These are phyloP conservation scores for Pangasius macronema DNA, from an alignment of 2,797 vertebrate species.

Conservation along the genomic window DNA sequence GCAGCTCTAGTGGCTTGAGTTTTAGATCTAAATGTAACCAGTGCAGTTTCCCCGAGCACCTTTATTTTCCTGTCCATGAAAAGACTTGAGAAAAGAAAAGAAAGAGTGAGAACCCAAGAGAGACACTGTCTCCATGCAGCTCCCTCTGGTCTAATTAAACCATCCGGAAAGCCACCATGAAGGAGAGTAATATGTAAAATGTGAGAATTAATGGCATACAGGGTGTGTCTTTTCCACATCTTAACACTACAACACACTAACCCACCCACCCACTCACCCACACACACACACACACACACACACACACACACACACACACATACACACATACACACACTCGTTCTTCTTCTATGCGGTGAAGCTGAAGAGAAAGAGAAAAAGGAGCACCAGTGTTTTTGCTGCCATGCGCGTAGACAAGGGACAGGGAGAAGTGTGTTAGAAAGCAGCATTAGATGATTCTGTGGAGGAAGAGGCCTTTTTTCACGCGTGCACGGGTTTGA, in stretches of 20 bases:
- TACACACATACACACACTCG: slow-evolving; percentile 6
- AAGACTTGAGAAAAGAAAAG: slow-evolving; percentile 58
- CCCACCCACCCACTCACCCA: slow-evolving; percentile 38
- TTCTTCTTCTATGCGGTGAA: slow-evolving; percentile 25
- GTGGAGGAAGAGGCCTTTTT: slow-evolving; percentile 51
- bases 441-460: slow-evolving; percentile 50
- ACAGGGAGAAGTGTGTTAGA: slow-evolving; percentile 44
- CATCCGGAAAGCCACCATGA: slow-evolving; percentile 61
- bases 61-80: slow-evolving; percentile 41
- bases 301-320: neutral
- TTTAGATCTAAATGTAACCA: slow-evolving; percentile 31
- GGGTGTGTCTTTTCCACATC: slow-evolving; percentile 64
- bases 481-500: slow-evolving; percentile 54
- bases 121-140: slow-evolving; percentile 57
- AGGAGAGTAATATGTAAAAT: slow-evolving; percentile 65
- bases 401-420: slow-evolving; percentile 32
- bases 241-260: slow-evolving; percentile 57
- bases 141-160: slow-evolving; percentile 73
- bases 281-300: slow-evolving; percentile 26
- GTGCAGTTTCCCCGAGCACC: slow-evolving; percentile 8
- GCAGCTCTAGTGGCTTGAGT: neutral
- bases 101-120: slow-evolving; percentile 55
- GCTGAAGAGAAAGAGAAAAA: slow-evolving; percentile 41
- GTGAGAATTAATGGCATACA: slow-evolving; percentile 63
- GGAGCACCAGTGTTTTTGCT: slow-evolving; percentile 17